Evolutionary conservation across 2,113 vertebrate species (phyloP).

Genomic region (Daphoenositta chrysoptera): DNA sequence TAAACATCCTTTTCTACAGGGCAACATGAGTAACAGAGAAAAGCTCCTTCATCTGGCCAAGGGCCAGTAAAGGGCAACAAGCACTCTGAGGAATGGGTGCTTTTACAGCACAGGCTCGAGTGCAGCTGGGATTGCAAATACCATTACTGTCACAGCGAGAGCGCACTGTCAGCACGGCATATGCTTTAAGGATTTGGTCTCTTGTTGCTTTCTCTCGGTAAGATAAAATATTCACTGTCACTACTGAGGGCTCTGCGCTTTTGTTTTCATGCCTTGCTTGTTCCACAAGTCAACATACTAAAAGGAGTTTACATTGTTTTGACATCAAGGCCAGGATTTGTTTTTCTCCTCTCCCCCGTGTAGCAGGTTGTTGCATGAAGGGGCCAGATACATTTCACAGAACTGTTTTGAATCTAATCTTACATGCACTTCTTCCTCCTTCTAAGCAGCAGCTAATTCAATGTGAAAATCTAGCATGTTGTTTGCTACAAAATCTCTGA

Average conservation of each 20-base stretch:
- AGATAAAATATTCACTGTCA: constrained; percentile 26
- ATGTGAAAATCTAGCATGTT: background rate
- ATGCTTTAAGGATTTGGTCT: background rate
- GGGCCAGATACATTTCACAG: background rate
- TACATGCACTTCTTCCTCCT: background rate
- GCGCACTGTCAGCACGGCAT: background rate
- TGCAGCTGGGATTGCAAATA: constrained; percentile 1
- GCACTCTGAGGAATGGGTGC: background rate
- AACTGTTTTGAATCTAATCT: background rate
- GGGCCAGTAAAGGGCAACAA: background rate
- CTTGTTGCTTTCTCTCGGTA: background rate
- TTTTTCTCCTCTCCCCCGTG: background rate
- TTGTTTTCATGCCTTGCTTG: constrained; percentile 20
- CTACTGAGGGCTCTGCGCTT: background rate
- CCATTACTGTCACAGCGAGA: background rate
- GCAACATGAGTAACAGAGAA: background rate
- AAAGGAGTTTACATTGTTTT: constrained; percentile 5
- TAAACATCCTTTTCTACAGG: background rate
- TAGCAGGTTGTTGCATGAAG: background rate
- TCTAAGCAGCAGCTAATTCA: background rate
- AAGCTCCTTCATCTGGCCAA: background rate
- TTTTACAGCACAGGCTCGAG: background rate
- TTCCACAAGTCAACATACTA: background rate
- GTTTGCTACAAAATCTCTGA: background rate
- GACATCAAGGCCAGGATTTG: background rate